Evolutionary conservation across 2,797 vertebrate genomes (phyloP).

Genomic region (Lemur catta): DNA sequence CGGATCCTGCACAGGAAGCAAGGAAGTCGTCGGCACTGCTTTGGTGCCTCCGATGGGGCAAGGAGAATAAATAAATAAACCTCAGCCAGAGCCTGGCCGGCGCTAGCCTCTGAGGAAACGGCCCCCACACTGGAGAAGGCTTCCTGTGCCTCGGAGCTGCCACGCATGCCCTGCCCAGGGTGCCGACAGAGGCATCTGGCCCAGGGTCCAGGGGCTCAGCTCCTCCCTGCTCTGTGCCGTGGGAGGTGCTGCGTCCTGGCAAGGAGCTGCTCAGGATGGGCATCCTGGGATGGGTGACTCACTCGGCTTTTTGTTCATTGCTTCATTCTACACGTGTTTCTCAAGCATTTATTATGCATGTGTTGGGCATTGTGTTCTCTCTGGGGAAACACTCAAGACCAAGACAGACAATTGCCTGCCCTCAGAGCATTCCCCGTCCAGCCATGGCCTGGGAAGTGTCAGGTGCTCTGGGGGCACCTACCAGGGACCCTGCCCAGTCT

Average conservation of each 20-base stretch:
- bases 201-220: no score
- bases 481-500: neutral
- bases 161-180: no score
- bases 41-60: conserved; percentile 9
- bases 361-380: neutral
- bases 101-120: conserved; percentile 1
- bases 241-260: neutral
- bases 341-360: neutral
- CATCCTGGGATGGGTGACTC: neutral
- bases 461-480: neutral
- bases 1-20: conserved; percentile 10
- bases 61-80: conserved; percentile 56
- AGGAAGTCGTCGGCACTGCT: neutral
- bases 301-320: neutral
- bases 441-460: neutral
- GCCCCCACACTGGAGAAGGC: neutral
- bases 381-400: neutral
- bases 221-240: neutral
- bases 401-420: neutral
- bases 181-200: neutral
- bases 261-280: neutral
- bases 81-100: neutral
- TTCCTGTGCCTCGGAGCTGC: neutral
- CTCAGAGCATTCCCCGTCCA: fast-evolving
- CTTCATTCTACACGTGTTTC: neutral